phyloP scores from a whole-genome alignment of 2,888 invertebrate genomes.

The Andricus quercusramuli region DNA sequence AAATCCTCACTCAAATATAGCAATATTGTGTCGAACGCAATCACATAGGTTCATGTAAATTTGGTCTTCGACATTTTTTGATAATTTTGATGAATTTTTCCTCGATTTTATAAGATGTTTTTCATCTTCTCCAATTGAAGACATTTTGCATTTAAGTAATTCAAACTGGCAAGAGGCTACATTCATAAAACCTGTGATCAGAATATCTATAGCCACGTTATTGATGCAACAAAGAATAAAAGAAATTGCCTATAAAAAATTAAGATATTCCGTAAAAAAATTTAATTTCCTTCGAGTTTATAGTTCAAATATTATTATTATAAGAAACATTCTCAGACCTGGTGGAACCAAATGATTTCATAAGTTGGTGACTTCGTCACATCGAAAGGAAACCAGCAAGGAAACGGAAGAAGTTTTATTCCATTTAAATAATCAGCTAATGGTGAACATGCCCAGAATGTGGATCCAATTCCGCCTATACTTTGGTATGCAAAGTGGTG shows the following conservation, averaged over 20 bases:
- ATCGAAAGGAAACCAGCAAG: background rate
- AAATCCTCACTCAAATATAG: background rate
- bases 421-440: slow-evolving; percentile 44
- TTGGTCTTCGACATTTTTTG: too few relatives aligned
- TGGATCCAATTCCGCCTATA: slow-evolving; percentile 56
- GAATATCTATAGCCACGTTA: slow-evolving; percentile 67
- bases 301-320: too few relatives aligned
- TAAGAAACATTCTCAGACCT: too few relatives aligned
- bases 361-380: too few relatives aligned
- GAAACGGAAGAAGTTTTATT: too few relatives aligned
- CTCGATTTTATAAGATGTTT: too few relatives aligned
- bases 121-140: slow-evolving; percentile 47
- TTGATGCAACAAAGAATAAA: slow-evolving; percentile 61
- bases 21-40: slow-evolving; percentile 28
- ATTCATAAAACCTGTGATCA: slow-evolving; percentile 65
- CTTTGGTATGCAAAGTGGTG: slow-evolving; percentile 65
- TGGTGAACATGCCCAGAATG: slow-evolving; percentile 62
- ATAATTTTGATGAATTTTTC: too few relatives aligned
- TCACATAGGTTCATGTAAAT: too few relatives aligned
- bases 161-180: slow-evolving; percentile 67
- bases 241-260: slow-evolving; percentile 55
- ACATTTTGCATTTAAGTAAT: slow-evolving; percentile 61
- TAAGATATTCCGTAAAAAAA: background rate
- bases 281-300: too few relatives aligned
- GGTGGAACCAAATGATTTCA: too few relatives aligned